Evolutionary conservation across 2,888 invertebrate genomes (phyloP), one percentile per base, ranked within the genome.

Genomic region (Ashinkailepas kermadecensis): DNA sequence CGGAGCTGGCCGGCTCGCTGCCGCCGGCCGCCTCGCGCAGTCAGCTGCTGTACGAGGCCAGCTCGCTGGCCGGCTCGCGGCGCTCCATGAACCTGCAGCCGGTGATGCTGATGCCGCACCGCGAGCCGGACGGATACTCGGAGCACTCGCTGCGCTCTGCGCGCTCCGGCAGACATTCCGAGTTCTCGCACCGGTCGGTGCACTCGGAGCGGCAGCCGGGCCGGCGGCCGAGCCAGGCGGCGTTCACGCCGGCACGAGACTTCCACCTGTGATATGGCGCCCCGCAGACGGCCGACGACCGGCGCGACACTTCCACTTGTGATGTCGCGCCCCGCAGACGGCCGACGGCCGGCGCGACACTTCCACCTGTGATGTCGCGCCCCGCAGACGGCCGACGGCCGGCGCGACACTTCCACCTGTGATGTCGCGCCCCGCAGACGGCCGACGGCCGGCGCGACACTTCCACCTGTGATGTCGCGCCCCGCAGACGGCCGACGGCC

Each of bases 61-160:
- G 93, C 84, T 95, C 95, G 84, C 91, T 95, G 81, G 93, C 94
- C 15, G 93, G 93, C 0, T 95, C 95, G 0, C 90, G 95, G 82
- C 95, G 95, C 87, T 95, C 95, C 0, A 89, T 95, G 12, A 95
- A 95, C 81, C 88, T 96, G 15, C 94, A 95, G 88, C 95, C 96
- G 3, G 95, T 96, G 13, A 89, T 96, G 81, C 88, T 96, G 85
- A 92, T 94, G 89, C 93, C 93, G 67, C 92, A 92, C 23, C 65
- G 23, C n/a, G 91, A 91, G 83, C 90, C 91, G 86, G 94, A 94
- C 86, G 91, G 92, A 4, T 93, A 93, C 87, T 93, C 94, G 0
- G 94, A 94, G 86, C 94, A 93, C 87, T 94, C 94, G 0, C 92
- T 92, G 84, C 88, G 93, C 84, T 92, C 93, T 0, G 90, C 90